Percentiles rank a stretch among this genome's conserved stretches.
These are phyloP conservation scores for Eulemur rubriventer DNA, from an alignment of 2,797 vertebrate species.

Conservation along the genomic window DNA sequence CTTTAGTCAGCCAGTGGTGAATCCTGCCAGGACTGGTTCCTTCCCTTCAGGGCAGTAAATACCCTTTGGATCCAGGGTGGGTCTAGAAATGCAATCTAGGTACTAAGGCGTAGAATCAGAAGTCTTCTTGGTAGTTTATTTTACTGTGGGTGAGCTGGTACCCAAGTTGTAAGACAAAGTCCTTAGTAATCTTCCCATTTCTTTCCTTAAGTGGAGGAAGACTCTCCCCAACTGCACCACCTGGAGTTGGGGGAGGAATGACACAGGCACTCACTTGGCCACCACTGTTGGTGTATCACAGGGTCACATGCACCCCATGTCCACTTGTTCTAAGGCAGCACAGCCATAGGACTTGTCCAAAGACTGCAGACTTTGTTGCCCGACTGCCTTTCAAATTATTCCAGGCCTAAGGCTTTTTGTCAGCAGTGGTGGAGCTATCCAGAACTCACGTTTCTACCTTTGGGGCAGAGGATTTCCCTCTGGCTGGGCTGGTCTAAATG, in stretches of 20 bases:
- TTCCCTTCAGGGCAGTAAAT: background rate
- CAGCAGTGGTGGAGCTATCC: background rate
- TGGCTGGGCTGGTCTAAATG: too few species aligned
- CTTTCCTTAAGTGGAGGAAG: background rate
- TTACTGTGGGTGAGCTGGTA: background rate
- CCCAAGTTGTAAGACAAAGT: background rate
- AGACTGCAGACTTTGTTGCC: background rate
- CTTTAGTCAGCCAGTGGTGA: background rate
- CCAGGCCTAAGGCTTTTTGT: background rate
- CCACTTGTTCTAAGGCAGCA: background rate
- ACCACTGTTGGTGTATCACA: background rate
- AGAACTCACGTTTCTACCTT: background rate
- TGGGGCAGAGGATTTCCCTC: background rate
- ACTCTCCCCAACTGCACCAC: background rate
- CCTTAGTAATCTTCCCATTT: background rate
- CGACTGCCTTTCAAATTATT: background rate
- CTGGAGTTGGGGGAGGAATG: background rate
- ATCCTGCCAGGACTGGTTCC: background rate
- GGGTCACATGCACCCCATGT: background rate
- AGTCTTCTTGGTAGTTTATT: background rate
- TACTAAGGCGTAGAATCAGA: too few species aligned
- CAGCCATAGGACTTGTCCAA: background rate
- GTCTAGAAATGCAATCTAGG: background rate
- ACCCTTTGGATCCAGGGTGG: background rate
- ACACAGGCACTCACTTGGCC: background rate